phyloP scores from a whole-genome alignment of 2,797 vertebrate species.

The Tachyglossus aculeatus region DNA sequence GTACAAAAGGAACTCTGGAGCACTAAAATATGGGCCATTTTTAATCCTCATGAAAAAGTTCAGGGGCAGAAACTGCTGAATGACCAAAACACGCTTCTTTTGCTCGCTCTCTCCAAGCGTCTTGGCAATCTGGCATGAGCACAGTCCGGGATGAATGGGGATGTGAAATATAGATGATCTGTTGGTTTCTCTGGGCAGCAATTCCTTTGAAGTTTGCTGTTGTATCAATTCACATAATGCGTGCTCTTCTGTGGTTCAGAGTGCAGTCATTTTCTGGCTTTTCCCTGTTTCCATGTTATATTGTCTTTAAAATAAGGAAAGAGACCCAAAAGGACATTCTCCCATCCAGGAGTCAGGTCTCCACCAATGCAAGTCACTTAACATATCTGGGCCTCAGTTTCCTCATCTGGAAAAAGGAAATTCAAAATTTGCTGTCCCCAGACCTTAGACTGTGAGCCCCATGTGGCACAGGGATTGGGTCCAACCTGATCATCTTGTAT shows the following conservation, averaged over 20 bases:
- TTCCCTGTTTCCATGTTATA: conserved; percentile 57
- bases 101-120: conserved; percentile 29
- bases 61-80: not conserved
- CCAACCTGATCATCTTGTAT: too few species aligned
- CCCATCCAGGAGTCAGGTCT: not conserved
- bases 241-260: conserved; percentile 36
- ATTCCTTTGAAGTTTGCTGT: conserved; percentile 37
- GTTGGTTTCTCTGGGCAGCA: conserved; percentile 34
- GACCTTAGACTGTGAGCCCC: too few species aligned
- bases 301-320: conserved; percentile 48
- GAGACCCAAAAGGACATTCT: not conserved
- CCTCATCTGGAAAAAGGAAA: too few species aligned
- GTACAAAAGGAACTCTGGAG: not conserved
- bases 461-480: too few species aligned
- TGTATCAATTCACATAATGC: conserved; percentile 58
- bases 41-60: not conserved
- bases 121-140: conserved; percentile 7
- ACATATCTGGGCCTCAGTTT: too few species aligned
- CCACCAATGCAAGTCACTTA: too few species aligned
- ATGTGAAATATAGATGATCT: conserved; percentile 43
- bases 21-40: not conserved
- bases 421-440: too few species aligned
- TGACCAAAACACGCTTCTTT: not conserved
- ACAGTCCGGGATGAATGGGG: conserved; percentile 42
- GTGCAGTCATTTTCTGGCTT: conserved; percentile 42